A percentile compares a stretch with the other conserved stretches of the same genome.
Evolutionary conservation across 1,140 invertebrate genomes (phyloP).

Genomic region (Octopus bimaculoides): DNA sequence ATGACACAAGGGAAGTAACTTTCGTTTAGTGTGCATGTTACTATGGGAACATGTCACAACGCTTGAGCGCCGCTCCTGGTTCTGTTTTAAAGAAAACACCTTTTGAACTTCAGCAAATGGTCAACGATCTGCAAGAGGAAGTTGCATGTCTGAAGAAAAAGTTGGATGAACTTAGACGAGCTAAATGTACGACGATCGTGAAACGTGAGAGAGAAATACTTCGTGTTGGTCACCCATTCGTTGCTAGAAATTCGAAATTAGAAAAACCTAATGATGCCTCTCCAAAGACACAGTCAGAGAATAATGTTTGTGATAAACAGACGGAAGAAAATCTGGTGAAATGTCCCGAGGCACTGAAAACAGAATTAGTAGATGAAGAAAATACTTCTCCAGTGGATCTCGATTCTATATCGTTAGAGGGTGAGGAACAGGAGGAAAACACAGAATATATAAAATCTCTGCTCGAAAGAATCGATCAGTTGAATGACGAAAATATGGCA

Average conservation of each 20-base stretch:
- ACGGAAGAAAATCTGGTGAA: too few relatives aligned
- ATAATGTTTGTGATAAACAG: too few relatives aligned
- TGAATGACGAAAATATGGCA: slow-evolving; percentile 36
- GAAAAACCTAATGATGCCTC: too few relatives aligned
- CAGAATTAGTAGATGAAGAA: too few relatives aligned
- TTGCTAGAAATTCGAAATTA: too few relatives aligned
- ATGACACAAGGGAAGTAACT: too few relatives aligned
- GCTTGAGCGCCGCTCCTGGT: too few relatives aligned
- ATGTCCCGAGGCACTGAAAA: too few relatives aligned
- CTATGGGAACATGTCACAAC: too few relatives aligned
- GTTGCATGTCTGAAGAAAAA: slow-evolving; percentile 43
- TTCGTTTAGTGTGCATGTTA: too few relatives aligned
- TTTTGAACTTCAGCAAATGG: background rate
- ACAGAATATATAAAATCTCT: slow-evolving; percentile 25
- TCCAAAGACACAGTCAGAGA: background rate
- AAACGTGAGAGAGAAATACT: slow-evolving; percentile 52
- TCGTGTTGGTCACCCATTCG: slow-evolving; percentile 27
- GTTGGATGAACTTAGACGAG: slow-evolving; percentile 51
- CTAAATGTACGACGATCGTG: slow-evolving; percentile 51
- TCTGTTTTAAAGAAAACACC: background rate
- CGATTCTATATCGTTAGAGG: too few relatives aligned
- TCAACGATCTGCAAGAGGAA: slow-evolving; percentile 44
- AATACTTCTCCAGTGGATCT: too few relatives aligned
- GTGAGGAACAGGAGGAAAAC: slow-evolving; percentile 34
- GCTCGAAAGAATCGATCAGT: slow-evolving; percentile 21